Conservation (phyloP, 2,797 vertebrate species). For the Pachyuromys duprasi region DNA sequence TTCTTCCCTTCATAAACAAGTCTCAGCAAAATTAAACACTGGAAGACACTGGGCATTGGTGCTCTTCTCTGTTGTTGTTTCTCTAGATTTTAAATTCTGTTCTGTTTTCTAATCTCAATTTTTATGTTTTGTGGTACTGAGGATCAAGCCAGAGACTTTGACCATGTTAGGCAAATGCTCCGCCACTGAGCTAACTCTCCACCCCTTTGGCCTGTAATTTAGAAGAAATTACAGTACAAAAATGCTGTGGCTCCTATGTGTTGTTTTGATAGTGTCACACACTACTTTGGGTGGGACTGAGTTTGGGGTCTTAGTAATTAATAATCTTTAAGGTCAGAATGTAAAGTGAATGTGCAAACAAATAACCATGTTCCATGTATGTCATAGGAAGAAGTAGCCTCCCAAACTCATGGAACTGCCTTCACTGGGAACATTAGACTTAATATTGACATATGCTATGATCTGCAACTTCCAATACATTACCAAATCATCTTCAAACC, state of each 20-base stretch:
- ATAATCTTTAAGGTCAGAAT: neutral
- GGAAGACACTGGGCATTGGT: neutral
- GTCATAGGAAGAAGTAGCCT: neutral
- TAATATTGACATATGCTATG: neutral
- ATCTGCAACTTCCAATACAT: neutral
- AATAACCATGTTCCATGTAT: neutral
- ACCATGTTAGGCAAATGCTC: neutral
- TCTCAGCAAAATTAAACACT: neutral
- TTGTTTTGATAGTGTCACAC: neutral
- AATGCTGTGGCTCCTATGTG: fast-evolving
- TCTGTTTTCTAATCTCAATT: neutral
- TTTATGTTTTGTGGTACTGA: neutral
- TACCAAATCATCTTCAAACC: slow-evolving; percentile 19
- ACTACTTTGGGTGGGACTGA: neutral
- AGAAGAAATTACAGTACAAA: neutral
- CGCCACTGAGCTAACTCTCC: neutral
- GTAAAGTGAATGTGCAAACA: too few species aligned
- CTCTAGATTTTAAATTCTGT: neutral
- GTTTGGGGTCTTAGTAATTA: neutral
- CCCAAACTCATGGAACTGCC: slow-evolving; percentile 4
- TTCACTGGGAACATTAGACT: neutral
- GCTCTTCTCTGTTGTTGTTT: neutral
- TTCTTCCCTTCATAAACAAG: neutral
- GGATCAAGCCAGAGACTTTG: neutral
- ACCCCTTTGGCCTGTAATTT: neutral